These are phyloP conservation scores for Aporophyla nigra DNA, from an alignment of 2,888 invertebrate species.

Conservation along the genomic window DNA sequence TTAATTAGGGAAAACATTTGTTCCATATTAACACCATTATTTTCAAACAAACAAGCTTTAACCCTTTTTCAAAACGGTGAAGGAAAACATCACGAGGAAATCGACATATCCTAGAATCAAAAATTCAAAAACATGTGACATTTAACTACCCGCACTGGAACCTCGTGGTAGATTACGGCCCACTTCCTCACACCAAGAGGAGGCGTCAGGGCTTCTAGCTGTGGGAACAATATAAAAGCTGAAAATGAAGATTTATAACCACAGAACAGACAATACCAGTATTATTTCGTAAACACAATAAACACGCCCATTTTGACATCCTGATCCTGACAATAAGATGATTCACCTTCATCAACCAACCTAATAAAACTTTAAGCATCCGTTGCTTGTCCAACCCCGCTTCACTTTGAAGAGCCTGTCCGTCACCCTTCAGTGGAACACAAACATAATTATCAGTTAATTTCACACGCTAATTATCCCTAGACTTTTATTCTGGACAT, in stretches of 20 bases:
- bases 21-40: not conserved
- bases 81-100: too few relatives aligned
- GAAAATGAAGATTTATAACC: too few relatives aligned
- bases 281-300: not conserved
- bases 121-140: too few relatives aligned
- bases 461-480: constrained; percentile 62
- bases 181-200: too few relatives aligned
- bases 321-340: not conserved
- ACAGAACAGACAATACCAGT: not conserved
- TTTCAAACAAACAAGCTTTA: not conserved
- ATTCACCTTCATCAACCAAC: constrained; percentile 4
- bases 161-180: too few relatives aligned
- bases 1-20: not conserved
- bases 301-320: not conserved
- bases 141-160: too few relatives aligned
- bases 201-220: too few relatives aligned
- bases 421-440: constrained; percentile 44
- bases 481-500: constrained; percentile 62
- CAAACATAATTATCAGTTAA: constrained; percentile 62
- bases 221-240: too few relatives aligned
- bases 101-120: too few relatives aligned
- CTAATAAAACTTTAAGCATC: constrained; percentile 40
- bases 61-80: too few relatives aligned
- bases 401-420: constrained; percentile 17
- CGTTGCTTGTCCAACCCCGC: constrained; percentile 13